phyloP scores from a whole-genome alignment of 2,797 vertebrate genomes.

The Glossophaga mutica region DNA sequence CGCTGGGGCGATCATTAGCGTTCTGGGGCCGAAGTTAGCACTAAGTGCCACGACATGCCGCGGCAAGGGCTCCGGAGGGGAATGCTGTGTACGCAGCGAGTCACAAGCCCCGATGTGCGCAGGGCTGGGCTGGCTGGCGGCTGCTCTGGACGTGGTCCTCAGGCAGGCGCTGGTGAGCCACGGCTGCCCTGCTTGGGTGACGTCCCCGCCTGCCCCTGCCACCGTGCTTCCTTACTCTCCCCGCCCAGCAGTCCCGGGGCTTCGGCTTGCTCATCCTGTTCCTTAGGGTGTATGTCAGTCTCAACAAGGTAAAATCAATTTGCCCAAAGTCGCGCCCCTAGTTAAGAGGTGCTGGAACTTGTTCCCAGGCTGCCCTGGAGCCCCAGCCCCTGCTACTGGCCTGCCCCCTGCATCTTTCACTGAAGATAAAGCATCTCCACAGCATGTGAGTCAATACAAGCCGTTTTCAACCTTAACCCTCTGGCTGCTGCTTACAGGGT shows the following conservation, averaged over 20 bases:
- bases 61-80: neutral
- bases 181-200: rapidly evolving
- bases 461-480: neutral
- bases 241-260: rapidly evolving
- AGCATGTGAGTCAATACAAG: neutral
- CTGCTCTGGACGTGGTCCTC: rapidly evolving
- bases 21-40: rapidly evolving
- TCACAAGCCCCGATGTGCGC: rapidly evolving
- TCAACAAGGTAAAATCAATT: neutral
- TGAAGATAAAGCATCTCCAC: neutral
- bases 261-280: too few relatives aligned
- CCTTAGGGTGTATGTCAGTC: too few relatives aligned
- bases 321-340: neutral
- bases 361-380: neutral
- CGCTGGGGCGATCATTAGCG: rapidly evolving
- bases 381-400: rapidly evolving
- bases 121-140: rapidly evolving
- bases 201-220: neutral
- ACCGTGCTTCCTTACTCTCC: rapidly evolving
- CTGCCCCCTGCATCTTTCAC: neutral
- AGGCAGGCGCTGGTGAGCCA: neutral
- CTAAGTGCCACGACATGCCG: too few relatives aligned
- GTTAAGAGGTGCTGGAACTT: neutral
- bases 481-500: neutral
- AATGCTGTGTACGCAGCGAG: rapidly evolving